Evolutionary conservation across 2,888 invertebrate genomes (phyloP).

Genomic region (Cheilosia grossa): DNA sequence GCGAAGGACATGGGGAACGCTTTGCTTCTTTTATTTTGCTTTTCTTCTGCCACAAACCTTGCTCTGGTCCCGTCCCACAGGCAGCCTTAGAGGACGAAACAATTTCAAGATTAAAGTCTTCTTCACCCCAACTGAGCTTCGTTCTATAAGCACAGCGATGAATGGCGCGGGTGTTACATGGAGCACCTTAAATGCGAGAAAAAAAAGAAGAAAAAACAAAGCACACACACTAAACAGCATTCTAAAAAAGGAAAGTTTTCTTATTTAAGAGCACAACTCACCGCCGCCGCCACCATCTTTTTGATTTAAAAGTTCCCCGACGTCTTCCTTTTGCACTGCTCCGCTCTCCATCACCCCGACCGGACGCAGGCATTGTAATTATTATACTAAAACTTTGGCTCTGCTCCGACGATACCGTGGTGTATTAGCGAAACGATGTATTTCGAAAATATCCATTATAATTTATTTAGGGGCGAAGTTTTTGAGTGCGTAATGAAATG

Average conservation of each 20-base stretch:
- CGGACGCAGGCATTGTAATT: constrained; percentile 53
- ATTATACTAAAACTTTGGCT: constrained; percentile 63
- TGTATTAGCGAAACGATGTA: constrained; percentile 58
- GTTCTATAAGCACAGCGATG: constrained; percentile 30
- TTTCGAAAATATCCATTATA: constrained; percentile 55
- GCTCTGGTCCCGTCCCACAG: constrained; percentile 17
- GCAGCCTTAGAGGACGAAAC: constrained; percentile 63
- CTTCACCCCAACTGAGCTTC: constrained; percentile 41
- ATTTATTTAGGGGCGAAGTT: constrained; percentile 58
- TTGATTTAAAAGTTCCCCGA: constrained; percentile 71
- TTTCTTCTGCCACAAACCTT: constrained; percentile 14
- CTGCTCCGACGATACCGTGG: background rate
- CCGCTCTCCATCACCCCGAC: background rate
- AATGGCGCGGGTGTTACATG: constrained; percentile 43
- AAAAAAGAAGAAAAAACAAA: constrained; percentile 2
- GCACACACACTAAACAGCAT: constrained; percentile 45
- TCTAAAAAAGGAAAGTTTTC: constrained; percentile 62
- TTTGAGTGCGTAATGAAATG: constrained; percentile 61
- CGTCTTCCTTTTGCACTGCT: constrained; percentile 1
- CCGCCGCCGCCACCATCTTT: constrained; percentile 72
- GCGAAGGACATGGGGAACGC: constrained; percentile 59
- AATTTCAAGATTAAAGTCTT: constrained; percentile 71
- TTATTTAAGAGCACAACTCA: constrained; percentile 69
- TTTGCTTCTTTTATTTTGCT: constrained; percentile 35
- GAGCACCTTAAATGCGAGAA: constrained; percentile 55